Conservation (phyloP, 2,113 vertebrate genomes). For the Gobiocypris rarus region DNA sequence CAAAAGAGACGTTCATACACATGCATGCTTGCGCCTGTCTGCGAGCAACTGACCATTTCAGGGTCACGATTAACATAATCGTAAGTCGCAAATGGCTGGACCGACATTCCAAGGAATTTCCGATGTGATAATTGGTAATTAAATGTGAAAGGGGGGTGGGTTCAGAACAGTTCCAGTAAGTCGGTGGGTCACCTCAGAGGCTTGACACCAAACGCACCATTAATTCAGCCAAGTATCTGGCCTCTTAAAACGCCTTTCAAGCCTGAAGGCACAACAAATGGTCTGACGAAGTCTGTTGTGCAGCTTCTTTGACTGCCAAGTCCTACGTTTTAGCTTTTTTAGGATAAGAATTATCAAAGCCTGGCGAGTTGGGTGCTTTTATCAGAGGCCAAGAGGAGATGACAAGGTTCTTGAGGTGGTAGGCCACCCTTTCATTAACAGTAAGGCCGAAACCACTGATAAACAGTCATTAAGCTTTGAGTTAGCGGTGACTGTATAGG, state of each 20-base stretch:
- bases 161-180: neutral
- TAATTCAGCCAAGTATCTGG: slow-evolving; percentile 33
- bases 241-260: slow-evolving; percentile 18
- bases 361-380: slow-evolving; percentile 8
- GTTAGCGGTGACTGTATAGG: slow-evolving; percentile 2
- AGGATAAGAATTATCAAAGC: slow-evolving; percentile 34
- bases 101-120: neutral
- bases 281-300: slow-evolving; percentile 31
- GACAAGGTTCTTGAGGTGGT: slow-evolving; percentile 40
- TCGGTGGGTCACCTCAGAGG: slow-evolving; percentile 21
- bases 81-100: neutral
- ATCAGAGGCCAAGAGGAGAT: slow-evolving; percentile 42
- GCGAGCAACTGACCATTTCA: slow-evolving; percentile 8
- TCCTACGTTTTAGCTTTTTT: slow-evolving; percentile 12
- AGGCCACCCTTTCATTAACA: slow-evolving; percentile 44
- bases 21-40: neutral
- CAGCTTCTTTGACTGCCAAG: slow-evolving; percentile 31
- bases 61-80: neutral
- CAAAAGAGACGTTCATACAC: neutral
- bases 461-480: slow-evolving; percentile 45
- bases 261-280: slow-evolving; percentile 37
- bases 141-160: neutral
- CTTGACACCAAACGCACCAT: slow-evolving; percentile 31
- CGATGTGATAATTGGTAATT: slow-evolving; percentile 19
- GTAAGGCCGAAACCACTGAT: slow-evolving; percentile 40